Conservation (phyloP, 2,113 vertebrate species). For the Phainopepla nitens region DNA sequence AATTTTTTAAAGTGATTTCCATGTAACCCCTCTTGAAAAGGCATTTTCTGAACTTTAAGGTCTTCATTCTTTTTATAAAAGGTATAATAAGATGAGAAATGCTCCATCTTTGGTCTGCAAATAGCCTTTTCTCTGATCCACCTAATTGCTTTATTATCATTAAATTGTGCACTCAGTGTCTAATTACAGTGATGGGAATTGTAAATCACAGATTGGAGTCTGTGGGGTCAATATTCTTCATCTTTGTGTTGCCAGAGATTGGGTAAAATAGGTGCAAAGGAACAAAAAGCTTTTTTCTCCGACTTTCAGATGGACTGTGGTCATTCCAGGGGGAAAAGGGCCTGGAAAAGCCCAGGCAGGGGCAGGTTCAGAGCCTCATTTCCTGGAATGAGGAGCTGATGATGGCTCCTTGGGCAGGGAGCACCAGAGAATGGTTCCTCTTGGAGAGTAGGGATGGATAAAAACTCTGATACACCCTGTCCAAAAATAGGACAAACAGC, state of each 20-base stretch:
- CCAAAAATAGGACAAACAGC: neutral
- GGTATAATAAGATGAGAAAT: neutral
- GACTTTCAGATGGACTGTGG: neutral
- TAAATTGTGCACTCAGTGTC: neutral
- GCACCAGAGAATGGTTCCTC: neutral
- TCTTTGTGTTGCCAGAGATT: neutral
- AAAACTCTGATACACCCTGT: neutral
- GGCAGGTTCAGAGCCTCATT: neutral
- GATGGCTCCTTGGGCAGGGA: neutral
- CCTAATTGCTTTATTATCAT: neutral
- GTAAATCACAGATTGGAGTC: neutral
- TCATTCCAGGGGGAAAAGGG: neutral
- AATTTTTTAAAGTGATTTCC: neutral
- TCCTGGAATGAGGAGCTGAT: neutral
- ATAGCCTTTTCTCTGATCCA: neutral
- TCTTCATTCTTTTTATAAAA: neutral
- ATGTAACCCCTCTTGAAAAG: neutral
- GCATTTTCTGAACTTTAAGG: neutral
- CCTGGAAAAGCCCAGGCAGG: neutral
- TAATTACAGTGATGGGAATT: neutral
- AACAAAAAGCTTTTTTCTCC: neutral
- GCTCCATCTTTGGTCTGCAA: neutral
- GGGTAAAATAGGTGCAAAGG: neutral
- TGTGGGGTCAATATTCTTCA: neutral
- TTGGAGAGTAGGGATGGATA: neutral